Evolutionary conservation across 2,888 invertebrate genomes (phyloP).

Genomic region (Rhagium mordax): DNA sequence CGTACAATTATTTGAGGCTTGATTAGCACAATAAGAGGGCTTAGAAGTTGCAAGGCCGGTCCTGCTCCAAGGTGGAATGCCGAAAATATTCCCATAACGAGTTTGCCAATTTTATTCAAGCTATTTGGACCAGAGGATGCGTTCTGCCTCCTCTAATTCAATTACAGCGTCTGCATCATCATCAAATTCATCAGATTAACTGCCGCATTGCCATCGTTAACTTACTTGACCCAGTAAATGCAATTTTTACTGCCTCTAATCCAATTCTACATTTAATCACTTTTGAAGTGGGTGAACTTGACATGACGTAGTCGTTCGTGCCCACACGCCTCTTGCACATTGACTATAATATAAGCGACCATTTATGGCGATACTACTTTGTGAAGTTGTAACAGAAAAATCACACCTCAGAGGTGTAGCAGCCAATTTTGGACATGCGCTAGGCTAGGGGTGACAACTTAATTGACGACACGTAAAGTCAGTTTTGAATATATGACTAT

Average conservation of each 20-base stretch:
- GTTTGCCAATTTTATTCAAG: neutral
- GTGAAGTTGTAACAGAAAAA: slow-evolving; percentile 28
- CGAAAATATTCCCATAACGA: neutral
- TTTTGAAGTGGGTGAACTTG: slow-evolving; percentile 41
- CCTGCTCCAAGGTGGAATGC: too few species aligned
- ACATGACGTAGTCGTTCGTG: slow-evolving; percentile 35
- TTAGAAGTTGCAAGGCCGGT: too few species aligned
- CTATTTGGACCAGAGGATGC: neutral
- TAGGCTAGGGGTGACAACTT: neutral
- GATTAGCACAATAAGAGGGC: too few species aligned
- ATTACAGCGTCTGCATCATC: neutral
- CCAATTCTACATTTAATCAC: slow-evolving; percentile 16
- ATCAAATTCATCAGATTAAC: neutral
- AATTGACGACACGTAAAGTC: too few species aligned
- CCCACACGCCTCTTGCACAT: slow-evolving; percentile 36
- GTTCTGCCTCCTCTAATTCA: neutral
- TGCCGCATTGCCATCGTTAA: neutral
- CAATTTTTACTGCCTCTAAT: slow-evolving; percentile 9
- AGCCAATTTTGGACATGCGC: slow-evolving; percentile 14
- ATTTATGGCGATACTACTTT: slow-evolving; percentile 35
- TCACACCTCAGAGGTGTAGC: slow-evolving; percentile 12
- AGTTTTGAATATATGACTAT: too few species aligned
- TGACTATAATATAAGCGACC: slow-evolving; percentile 31
- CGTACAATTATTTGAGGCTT: too few species aligned
- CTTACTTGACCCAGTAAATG: neutral